These are phyloP conservation scores for Lepidonotus clava DNA, from an alignment of 2,888 invertebrate species.

Conservation along the genomic window DNA sequence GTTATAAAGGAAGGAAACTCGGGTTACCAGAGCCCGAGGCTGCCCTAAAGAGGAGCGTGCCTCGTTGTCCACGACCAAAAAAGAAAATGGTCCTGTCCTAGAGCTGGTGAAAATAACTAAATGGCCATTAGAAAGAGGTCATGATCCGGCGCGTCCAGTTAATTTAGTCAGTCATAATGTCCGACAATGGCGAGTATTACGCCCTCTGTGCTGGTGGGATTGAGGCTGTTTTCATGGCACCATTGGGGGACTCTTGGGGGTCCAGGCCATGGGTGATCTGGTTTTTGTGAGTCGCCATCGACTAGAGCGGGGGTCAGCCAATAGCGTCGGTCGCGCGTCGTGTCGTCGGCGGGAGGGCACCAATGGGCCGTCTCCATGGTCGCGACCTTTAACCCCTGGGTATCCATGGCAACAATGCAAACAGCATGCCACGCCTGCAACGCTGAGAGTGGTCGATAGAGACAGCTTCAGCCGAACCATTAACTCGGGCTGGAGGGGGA, in stretches of 20 bases:
- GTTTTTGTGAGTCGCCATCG: too few species aligned
- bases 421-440: not conserved
- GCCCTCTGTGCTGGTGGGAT: not conserved
- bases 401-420: slow-evolving; percentile 28
- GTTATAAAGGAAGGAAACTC: not conserved
- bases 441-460: not conserved
- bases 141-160: slow-evolving; percentile 11
- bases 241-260: too few species aligned
- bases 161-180: slow-evolving; percentile 12
- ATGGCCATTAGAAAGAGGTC: slow-evolving; percentile 34
- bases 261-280: too few species aligned
- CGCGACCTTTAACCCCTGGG: slow-evolving; percentile 20
- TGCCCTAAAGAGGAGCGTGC: not conserved
- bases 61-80: slow-evolving; percentile 8
- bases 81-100: not conserved
- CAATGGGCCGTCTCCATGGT: slow-evolving; percentile 18
- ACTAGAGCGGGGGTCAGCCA: too few species aligned
- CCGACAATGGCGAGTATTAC: slow-evolving; percentile 26
- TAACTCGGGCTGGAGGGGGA: not conserved
- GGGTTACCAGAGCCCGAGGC: slow-evolving; percentile 15
- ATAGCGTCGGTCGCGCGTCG: not conserved
- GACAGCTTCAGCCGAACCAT: slow-evolving; percentile 11
- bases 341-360: slow-evolving; percentile 11
- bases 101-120: not conserved
- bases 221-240: not conserved